phyloP scores from a whole-genome alignment of 2,888 invertebrate species.

The Heliconius hortense region DNA sequence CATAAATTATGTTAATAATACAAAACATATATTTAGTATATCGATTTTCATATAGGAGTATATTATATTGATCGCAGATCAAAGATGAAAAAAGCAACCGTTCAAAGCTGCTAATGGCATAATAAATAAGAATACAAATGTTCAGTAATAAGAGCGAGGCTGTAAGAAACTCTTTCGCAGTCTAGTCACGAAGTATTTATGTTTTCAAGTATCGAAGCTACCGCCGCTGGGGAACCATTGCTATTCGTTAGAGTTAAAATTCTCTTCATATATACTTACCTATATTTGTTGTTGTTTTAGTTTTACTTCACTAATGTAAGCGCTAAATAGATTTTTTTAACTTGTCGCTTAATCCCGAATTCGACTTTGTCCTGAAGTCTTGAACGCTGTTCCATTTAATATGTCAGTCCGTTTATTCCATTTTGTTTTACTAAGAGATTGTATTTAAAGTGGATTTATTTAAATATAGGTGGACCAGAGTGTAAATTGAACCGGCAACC shows the following conservation, averaged over 20 bases:
- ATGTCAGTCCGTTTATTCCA: no score
- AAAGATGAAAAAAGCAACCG: constrained; percentile 30
- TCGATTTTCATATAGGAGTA: neutral
- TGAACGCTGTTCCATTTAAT: no score
- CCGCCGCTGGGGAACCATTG: constrained; percentile 29
- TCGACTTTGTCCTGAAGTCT: no score
- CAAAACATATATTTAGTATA: neutral
- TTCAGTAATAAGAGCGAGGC: constrained; percentile 33
- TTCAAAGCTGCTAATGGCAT: constrained; percentile 36
- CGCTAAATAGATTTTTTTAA: neutral
- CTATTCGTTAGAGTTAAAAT: constrained; percentile 30
- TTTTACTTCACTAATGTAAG: neutral
- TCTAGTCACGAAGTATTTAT: constrained; percentile 42
- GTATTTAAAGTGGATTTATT: no score
- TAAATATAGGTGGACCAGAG: neutral
- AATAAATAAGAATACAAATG: constrained; percentile 42
- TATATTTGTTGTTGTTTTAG: neutral
- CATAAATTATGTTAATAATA: neutral
- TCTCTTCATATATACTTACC: constrained; percentile 6
- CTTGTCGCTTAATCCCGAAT: neutral
- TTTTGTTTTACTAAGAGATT: neutral
- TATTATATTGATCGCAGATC: constrained; percentile 22
- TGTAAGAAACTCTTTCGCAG: constrained; percentile 35
- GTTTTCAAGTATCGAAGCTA: constrained; percentile 37
- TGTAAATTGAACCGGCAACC: neutral